These are phyloP conservation scores for Shinisaurus crocodilurus DNA, from an alignment of 2,113 vertebrate species.

Conservation along the genomic window DNA sequence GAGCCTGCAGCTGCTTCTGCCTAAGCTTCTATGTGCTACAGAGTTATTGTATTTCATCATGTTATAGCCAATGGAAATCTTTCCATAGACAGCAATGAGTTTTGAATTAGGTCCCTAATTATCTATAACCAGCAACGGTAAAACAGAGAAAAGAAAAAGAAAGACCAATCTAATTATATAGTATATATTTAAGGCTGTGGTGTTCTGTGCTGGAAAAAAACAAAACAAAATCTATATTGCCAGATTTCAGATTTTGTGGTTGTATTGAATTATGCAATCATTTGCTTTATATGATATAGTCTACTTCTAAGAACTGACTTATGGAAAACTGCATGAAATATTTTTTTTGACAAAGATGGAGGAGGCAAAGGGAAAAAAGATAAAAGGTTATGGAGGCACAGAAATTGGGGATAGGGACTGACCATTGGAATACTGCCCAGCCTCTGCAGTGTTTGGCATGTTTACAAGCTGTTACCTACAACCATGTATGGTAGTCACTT, in stretches of 20 bases:
- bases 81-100: conserved; percentile 14
- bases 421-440: neutral
- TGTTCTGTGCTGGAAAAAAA: neutral
- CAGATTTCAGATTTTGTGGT: conserved; percentile 16
- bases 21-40: neutral
- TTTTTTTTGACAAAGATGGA: neutral
- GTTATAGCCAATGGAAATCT: conserved; percentile 18
- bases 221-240: neutral
- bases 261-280: neutral
- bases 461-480: neutral
- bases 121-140: neutral
- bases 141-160: accelerated
- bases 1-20: conserved; percentile 18
- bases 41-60: conserved; percentile 1
- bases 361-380: neutral
- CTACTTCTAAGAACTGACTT: neutral
- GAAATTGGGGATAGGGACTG: neutral
- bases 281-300: neutral
- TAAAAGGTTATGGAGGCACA: neutral
- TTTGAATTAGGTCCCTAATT: conserved; percentile 35
- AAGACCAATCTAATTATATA: neutral
- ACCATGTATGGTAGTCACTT: neutral
- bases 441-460: neutral
- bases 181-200: neutral
- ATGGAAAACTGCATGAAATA: neutral